Evolutionary conservation across 2,888 invertebrate genomes (phyloP).

Genomic region (Arctia plantaginis): DNA sequence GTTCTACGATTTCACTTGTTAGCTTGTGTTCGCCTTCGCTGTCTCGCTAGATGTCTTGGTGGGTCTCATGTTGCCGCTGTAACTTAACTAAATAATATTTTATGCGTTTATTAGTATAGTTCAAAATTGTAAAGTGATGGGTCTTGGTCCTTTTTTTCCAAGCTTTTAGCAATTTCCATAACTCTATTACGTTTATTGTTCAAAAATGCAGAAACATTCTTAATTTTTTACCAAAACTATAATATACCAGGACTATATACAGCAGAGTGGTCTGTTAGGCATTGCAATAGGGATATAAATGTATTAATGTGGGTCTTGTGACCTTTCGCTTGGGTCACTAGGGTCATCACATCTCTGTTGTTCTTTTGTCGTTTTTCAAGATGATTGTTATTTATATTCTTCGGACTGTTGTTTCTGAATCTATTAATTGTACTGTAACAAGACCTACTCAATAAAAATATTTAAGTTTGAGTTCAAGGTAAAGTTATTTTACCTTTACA

Average conservation of each 20-base stretch:
- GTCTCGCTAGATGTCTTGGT: neutral
- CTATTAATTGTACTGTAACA: neutral
- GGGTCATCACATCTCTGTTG: too few species aligned
- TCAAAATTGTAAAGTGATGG: neutral
- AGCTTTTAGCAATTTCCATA: neutral
- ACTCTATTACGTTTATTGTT: neutral
- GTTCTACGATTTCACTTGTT: constrained; percentile 1
- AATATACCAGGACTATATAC: too few species aligned
- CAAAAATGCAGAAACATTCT: neutral
- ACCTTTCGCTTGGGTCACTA: neutral
- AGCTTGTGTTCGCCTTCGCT: neutral
- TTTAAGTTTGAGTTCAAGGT: neutral
- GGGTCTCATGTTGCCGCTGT: neutral
- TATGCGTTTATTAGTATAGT: neutral
- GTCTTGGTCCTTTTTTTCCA: neutral
- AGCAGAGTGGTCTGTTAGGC: neutral
- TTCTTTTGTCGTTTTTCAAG: too few species aligned
- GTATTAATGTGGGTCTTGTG: neutral
- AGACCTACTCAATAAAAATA: too few species aligned
- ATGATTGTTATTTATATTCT: neutral
- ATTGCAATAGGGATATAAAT: neutral
- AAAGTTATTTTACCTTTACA: too few species aligned
- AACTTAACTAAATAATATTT: neutral
- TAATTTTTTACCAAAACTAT: neutral
- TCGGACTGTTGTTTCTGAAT: neutral